Percentiles rank a stretch among this genome's conserved stretches.
These are phyloP conservation scores for Ceratitis capitata DNA, from an alignment of 1,140 invertebrate genomes.

Conservation along the genomic window DNA sequence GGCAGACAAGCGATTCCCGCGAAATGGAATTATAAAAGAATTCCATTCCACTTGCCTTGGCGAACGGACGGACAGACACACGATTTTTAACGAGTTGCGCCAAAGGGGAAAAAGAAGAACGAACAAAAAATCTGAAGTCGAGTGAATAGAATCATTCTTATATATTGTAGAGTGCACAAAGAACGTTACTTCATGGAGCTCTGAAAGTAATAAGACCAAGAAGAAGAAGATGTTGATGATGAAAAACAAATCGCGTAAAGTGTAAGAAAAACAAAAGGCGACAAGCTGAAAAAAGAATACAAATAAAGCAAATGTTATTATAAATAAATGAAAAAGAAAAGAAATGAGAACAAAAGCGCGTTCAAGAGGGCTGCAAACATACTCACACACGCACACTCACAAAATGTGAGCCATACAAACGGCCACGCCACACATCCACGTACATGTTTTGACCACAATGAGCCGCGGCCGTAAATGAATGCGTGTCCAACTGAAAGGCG, in stretches of 20 bases:
- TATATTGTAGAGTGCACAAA: not conserved
- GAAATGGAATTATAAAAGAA: slow-evolving; percentile 65
- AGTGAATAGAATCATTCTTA: slow-evolving; percentile 13
- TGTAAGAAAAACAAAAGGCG: slow-evolving; percentile 35
- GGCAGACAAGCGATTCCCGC: slow-evolving; percentile 53
- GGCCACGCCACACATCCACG: slow-evolving; percentile 10
- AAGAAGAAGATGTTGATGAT: not conserved
- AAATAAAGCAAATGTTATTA: slow-evolving; percentile 40
- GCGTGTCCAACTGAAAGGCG: slow-evolving; percentile 44
- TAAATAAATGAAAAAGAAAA: slow-evolving; percentile 49
- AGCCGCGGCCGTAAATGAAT: slow-evolving; percentile 58
- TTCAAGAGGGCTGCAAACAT: slow-evolving; percentile 25
- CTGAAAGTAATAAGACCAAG: slow-evolving; percentile 14
- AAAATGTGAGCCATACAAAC: slow-evolving; percentile 39
- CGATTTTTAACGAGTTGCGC: slow-evolving; percentile 60
- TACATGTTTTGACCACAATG: slow-evolving; percentile 51
- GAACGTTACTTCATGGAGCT: not conserved
- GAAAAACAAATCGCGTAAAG: slow-evolving; percentile 42
- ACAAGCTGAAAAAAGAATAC: slow-evolving; percentile 34
- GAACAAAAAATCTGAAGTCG: not conserved
- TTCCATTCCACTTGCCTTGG: slow-evolving; percentile 44
- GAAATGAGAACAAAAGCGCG: slow-evolving; percentile 37
- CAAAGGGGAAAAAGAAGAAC: slow-evolving; percentile 44
- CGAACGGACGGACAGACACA: slow-evolving; percentile 39
- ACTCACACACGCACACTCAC: slow-evolving; percentile 49